Base-by-base conservation (phyloP, 2,888 invertebrate species). In the Entomobrya proxima region DNA sequence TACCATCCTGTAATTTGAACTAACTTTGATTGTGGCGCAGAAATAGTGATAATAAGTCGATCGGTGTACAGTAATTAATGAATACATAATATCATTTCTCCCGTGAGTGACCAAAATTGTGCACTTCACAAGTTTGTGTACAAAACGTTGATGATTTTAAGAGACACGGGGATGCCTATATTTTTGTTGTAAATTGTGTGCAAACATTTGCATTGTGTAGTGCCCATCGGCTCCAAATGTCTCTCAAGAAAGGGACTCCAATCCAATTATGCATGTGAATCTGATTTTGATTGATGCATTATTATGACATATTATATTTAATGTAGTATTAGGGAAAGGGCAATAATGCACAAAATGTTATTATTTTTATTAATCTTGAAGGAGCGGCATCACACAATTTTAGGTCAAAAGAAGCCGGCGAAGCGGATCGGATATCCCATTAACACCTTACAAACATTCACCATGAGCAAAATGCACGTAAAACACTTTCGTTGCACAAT, bases 381-480 rank as follows among this genome's bases (percentile, higher is more conserved):
- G 72, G 72, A 85, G 78, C 72, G 47, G 67, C 64, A 52, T 50
- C 21, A 55, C 40, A 67, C 79, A 58, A 85, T 88, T 88, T 89
- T 88, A 84, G 89, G 89, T 89, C 89, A 89, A 86, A 88, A 86
- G 85, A 79, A 89, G 83, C 85, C 88, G 86, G 82, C 88, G 89
- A 89, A 87, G 89, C 89, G 88, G 86, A 88, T 87, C 89, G 81
- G 80, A 83, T 87, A 69, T 80, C 58, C 78, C 79, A 78, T 85
- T 85, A 85, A 69, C 84, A 85, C 78, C 78, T 78, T 85, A 78
- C 78, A 37, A 80, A 47, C 58, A 67, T 47, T 75, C 72, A 32
- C 61, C 4, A 37, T 21, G 75, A 35, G 55, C 37, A 55, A 24
- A 30, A 55, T 55, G 35, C 9, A 24, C 40, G 15, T 35, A 44